These are phyloP conservation scores for Scomber scombrus DNA, from an alignment of 2,113 vertebrate genomes.

Conservation along the genomic window DNA sequence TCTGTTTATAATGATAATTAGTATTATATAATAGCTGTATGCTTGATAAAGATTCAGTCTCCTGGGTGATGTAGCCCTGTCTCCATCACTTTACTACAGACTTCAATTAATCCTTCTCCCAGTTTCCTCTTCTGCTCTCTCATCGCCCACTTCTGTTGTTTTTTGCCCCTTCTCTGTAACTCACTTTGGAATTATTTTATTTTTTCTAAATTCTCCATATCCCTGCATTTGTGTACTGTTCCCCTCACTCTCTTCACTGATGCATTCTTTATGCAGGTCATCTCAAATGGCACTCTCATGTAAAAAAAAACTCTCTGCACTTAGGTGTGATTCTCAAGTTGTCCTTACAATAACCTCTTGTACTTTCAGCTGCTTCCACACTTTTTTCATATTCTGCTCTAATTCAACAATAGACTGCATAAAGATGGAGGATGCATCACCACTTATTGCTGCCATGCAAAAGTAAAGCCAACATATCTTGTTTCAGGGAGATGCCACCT, in stretches of 20 bases:
- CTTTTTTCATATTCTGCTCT: conserved; percentile 31
- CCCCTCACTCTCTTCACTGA: conserved; percentile 3
- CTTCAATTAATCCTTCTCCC: background rate
- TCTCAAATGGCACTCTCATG: conserved; percentile 21
- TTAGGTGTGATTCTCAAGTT: conserved; percentile 38
- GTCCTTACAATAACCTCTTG: conserved; percentile 26
- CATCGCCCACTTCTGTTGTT: background rate
- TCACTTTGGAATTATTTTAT: conserved; percentile 1
- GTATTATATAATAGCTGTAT: conserved; percentile 23
- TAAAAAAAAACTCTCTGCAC: background rate
- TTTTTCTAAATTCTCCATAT: background rate
- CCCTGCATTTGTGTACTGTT: background rate
- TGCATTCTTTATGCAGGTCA: conserved; percentile 3
- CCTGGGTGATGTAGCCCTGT: conserved; percentile 20
- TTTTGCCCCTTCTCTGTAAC: background rate
- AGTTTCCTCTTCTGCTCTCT: background rate
- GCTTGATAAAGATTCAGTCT: conserved; percentile 20
- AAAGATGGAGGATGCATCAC: no score
- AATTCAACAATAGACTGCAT: conserved; percentile 3
- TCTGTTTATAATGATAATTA: conserved; percentile 48
- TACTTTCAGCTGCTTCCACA: background rate
- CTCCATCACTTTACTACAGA: conserved; percentile 13
- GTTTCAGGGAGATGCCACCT: no score
- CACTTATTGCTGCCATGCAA: no score
- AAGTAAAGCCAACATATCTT: no score